Evolutionary conservation across 2,113 vertebrate species (phyloP).

Genomic region (Phylloscopus whistleri): DNA sequence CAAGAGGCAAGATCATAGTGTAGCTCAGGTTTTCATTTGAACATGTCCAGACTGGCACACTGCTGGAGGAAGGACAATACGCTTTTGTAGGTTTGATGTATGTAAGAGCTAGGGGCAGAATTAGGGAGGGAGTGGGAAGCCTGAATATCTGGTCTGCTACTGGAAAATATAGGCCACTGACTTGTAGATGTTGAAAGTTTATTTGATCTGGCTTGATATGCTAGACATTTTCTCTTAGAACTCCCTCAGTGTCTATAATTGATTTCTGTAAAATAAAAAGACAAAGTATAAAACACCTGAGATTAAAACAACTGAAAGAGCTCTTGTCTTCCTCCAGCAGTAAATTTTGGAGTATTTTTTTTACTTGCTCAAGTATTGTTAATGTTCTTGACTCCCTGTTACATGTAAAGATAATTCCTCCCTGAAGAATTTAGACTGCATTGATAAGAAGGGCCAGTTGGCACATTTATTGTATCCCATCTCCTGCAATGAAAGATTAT

Average conservation of each 20-base stretch:
- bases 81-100: constrained; percentile 14
- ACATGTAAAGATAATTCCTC: constrained; percentile 25
- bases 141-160: constrained; percentile 44
- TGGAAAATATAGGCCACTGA: background rate
- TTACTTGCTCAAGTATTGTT: background rate
- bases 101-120: constrained; percentile 14
- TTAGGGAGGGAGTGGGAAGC: background rate
- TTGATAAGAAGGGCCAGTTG: constrained; percentile 28
- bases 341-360: constrained; percentile 14
- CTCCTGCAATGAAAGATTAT: constrained; percentile 28
- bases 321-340: background rate
- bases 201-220: background rate
- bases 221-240: background rate
- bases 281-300: background rate
- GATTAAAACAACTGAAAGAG: constrained; percentile 8
- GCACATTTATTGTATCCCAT: constrained; percentile 8
- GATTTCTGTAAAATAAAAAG: background rate
- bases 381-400: background rate
- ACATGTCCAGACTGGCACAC: constrained; percentile 13
- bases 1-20: background rate
- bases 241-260: background rate
- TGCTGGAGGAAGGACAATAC: background rate
- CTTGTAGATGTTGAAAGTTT: background rate
- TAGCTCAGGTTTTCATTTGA: constrained; percentile 12
- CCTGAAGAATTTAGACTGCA: background rate